Percentiles rank a stretch among this genome's conserved stretches.
Conservation (phyloP, 2,888 invertebrate genomes). For the Iselma pallidipennis region DNA sequence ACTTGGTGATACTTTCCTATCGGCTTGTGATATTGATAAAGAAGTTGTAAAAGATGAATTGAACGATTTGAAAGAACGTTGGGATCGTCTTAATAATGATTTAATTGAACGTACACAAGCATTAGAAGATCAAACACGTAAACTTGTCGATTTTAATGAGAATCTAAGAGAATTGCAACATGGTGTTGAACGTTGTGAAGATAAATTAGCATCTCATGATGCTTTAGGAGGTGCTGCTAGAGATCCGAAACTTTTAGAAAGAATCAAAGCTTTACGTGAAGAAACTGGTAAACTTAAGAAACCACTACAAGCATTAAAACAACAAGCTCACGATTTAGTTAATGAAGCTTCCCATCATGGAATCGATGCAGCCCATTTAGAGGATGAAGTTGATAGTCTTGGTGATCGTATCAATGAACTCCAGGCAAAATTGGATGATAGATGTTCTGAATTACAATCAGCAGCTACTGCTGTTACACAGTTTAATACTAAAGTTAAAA, state of each 20-base stretch:
- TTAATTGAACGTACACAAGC: constrained; percentile 76
- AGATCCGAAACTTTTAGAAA: constrained; percentile 82
- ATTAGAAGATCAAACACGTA: constrained; percentile 80
- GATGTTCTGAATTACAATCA: constrained; percentile 78
- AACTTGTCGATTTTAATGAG: constrained; percentile 83
- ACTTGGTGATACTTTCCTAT: constrained; percentile 85
- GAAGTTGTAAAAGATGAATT: constrained; percentile 85
- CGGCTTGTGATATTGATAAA: constrained; percentile 88
- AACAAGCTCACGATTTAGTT: constrained; percentile 76
- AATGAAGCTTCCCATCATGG: constrained; percentile 76
- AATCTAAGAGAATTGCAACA: constrained; percentile 83
- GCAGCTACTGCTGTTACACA: constrained; percentile 85
- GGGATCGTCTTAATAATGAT: constrained; percentile 90
- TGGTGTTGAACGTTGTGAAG: constrained; percentile 85
- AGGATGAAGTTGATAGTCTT: constrained; percentile 77
- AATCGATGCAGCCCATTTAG: constrained; percentile 74
- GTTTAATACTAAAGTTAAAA: constrained; percentile 87
- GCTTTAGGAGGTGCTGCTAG: constrained; percentile 73
- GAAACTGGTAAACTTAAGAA: constrained; percentile 79
- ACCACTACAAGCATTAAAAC: constrained; percentile 62
- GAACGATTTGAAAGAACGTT: constrained; percentile 79
- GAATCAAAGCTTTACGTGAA: constrained; percentile 81
- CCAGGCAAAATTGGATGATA: constrained; percentile 75
- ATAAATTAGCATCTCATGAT: constrained; percentile 77
- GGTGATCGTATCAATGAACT: constrained; percentile 78